Conservation (phyloP, 1,140 invertebrate species). For the Bilobella aurantiaca region DNA sequence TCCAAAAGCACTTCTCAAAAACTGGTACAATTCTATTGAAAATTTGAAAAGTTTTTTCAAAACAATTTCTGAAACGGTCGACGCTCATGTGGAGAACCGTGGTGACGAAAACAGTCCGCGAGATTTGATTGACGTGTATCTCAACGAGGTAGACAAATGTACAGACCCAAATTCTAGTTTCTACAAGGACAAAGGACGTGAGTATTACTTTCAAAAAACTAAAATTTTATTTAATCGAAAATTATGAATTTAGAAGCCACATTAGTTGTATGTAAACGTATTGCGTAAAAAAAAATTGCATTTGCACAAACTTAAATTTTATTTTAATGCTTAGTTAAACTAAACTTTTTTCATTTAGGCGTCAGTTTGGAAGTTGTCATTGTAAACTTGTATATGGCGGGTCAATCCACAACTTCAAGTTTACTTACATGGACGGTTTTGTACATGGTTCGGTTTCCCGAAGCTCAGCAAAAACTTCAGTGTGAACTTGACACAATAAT, state of each 20-base stretch:
- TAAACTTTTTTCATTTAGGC: no score
- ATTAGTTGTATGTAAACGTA: no score
- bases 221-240: not conserved
- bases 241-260: no score
- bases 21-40: not conserved
- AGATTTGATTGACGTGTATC: constrained; percentile 20
- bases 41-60: not conserved
- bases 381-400: constrained; percentile 14
- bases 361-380: not conserved
- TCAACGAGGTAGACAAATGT: constrained; percentile 12
- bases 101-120: constrained; percentile 1
- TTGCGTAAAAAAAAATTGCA: not conserved
- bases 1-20: not conserved
- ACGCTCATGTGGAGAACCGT: not conserved
- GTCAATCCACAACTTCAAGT: constrained; percentile 42
- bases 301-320: no score
- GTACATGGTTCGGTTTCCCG: constrained; percentile 25
- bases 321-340: not conserved
- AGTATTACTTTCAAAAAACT: not conserved
- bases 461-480: constrained; percentile 65
- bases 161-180: constrained; percentile 16
- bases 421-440: constrained; percentile 25
- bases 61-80: not conserved
- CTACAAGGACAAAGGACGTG: constrained; percentile 15
- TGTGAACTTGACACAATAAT: constrained; percentile 67